Evolutionary conservation across 2,797 vertebrate species (phyloP).

Genomic region (Coranthus polyacanthus): DNA sequence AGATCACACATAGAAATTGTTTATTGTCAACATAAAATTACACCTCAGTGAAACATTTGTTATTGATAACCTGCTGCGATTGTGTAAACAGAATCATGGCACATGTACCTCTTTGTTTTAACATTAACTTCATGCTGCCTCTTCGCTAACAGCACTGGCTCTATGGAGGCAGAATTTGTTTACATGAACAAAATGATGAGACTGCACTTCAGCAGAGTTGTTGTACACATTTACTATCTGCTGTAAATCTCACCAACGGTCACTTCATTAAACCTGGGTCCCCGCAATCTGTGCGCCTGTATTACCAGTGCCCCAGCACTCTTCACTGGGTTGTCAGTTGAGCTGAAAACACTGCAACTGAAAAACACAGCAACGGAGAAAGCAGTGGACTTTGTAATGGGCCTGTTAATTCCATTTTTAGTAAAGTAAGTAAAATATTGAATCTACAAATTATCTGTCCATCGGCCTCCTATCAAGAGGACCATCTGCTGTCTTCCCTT

Average conservation of each 20-base stretch:
- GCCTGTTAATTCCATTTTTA: conserved; percentile 30
- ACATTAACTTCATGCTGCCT: conserved; percentile 17
- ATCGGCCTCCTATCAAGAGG: conserved; percentile 17
- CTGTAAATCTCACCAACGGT: conserved; percentile 52
- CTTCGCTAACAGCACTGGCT: conserved; percentile 9
- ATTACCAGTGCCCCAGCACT: conserved; percentile 9
- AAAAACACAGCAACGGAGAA: neutral
- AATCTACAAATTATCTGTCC: conserved; percentile 21
- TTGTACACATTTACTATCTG: conserved; percentile 43
- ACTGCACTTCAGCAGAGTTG: conserved; percentile 49
- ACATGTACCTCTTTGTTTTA: conserved; percentile 15
- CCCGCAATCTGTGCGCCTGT: conserved; percentile 26
- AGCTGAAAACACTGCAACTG: neutral
- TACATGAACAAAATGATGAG: conserved; percentile 58
- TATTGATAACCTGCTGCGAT: conserved; percentile 8
- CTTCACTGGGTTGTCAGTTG: conserved; percentile 9
- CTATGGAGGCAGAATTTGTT: conserved; percentile 38
- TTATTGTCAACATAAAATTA: conserved; percentile 18
- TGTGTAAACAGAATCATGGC: conserved; percentile 9
- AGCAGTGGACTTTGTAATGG: neutral
- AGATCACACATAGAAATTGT: conserved; percentile 9
- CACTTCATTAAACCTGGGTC: conserved; percentile 53
- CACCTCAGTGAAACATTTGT: neutral
- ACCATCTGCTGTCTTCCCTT: conserved; percentile 20
- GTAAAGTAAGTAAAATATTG: conserved; percentile 26